Evolutionary conservation across 2,797 vertebrate species (phyloP), one percentile per base, ranked within the genome.

Genomic region (Lepidocolaptes lacrymiger): DNA sequence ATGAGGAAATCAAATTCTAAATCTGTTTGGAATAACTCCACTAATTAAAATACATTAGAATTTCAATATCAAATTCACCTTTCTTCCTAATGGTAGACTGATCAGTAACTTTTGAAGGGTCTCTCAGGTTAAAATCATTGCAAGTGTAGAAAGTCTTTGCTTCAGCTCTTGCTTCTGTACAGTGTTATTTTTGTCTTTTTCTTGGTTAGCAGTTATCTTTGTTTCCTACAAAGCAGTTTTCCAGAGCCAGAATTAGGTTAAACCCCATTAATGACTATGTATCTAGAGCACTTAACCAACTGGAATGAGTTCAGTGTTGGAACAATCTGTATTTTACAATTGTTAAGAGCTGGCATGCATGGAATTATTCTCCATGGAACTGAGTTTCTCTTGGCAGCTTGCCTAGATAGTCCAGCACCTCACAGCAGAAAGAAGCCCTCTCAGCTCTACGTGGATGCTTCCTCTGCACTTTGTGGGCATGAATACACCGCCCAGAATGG

Each of bases 161-260:
- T 88, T 90, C 41, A 74, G 49, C n/a, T 79, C n/a, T 62, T 84
- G 14, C 14, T 64, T 55, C 37, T 28, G 8, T 43, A 21, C 13
- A 46, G n/a, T 51, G 27, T 59, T 80, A 46, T 66, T 94, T 85
- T 56, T 83, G 26, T 27, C n/a, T 56, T 77, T 80, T 94, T 72
- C 56, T 69, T 93, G 10, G 18, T 91, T 78, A 91, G 28, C 17
- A 89, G 77, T 84, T 90, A 39, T 74, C 56, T 82, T 76, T 72
- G 5, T 79, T 91, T 90, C 64, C 51, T 61, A 30, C 46, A 89
- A 64, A 88, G n/a, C 30, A 27, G 20, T 82, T 94, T 78, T 91
- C 36, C 36, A 71, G 63, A 93, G 30, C 17, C 43, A 66, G 56
- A 95, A 85, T 86, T 91, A 85, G 63, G 79, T 93, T 87, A 91